Evolutionary conservation across 2,113 vertebrate genomes (phyloP), one percentile per base, ranked within the genome.

Genomic region (Lepus americanus): DNA sequence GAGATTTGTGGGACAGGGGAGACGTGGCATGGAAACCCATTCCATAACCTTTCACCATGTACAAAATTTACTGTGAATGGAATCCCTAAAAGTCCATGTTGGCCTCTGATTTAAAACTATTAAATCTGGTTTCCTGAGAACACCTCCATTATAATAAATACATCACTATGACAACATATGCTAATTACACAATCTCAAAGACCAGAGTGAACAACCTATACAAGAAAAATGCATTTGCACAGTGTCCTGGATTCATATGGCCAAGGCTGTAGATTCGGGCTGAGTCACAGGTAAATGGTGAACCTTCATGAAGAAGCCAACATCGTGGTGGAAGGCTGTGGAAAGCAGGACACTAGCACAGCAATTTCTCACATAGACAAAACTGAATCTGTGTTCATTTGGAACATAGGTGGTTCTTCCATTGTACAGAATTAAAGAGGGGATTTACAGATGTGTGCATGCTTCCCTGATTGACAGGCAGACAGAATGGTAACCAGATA

Each of bases 41-140:
- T 97, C 96, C 93, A 94, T 96, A 97, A 94, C 87, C 96, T 97
- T 97, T 98, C 98, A 98, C 90, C 78, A 91, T 67, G 79, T 89
- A 70, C 74, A 91, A 94, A 98, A 98, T 97, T 97, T 97, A 98
- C 97, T 97, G 97, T 96, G 96, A 98, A 95, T 94, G 94, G 96
- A 92, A 93, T 66, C 81, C 92, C 92, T 97, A 92, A 96, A 98
- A 82, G 78, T 92, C 94, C 87, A 29, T 4, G 51, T 85, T 95
- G 82, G 92, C 95, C 92, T 97, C 95, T 97, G 97, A 98, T 98
- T 97, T 97, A 97, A 98, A 97, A 92, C 96, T 82, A 95, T 92
- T 94, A 96, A 97, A 94, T 53, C 84, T 82, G 84, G 74, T 76
- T 95, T 95, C 90, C 87, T 33, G 89, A 98, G 96, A 98, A 97